Evolutionary conservation across 2,888 invertebrate genomes (phyloP), one percentile per base, ranked within the genome.

Genomic region (Limnephilus rhombicus): DNA sequence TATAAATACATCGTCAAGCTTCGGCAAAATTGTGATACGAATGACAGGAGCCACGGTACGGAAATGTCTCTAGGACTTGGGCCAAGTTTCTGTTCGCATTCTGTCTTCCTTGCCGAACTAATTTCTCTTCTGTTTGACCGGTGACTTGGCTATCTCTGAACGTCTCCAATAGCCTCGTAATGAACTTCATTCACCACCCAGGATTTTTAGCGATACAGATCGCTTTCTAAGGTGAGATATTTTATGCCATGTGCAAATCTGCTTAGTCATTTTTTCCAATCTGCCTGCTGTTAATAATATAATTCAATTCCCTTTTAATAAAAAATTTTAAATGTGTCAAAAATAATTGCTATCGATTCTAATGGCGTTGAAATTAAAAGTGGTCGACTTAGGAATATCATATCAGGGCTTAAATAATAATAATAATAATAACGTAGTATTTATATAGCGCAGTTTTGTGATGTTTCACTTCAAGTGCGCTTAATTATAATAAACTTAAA

Each of bases 11-110:
- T 37, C 83, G 83, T 83, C 83, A 83, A 83, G 83, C 83, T 37
- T 34, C 83, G 41, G 18, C 83, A 83, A 24, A 24, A 83, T 18
- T 83, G 37, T 83, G 37, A 31, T 83, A 45, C n/a, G 29, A 29
- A 45, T 86, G 86, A 86, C 49, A 49, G 86, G n/a, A 86, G 83
- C 83, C 83, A n/a, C 86, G 11, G 45, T 86, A 37, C 86, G 86
- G 86, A 86, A 86, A 86, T 86, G 86, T 86, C 86, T 86, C 86
- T 86, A 29, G 45, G 86, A 86, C 24, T 24, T 11, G 86, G 45
- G 86, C 86, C 86, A 86, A 86, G 45, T 83, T 37, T 83, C 37
- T 11, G 68, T 9, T 68, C 68, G 68, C 24, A 68, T 68, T 68
- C 68, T 68, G n/a, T 68, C 68, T 68, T 68, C 68, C 24, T n/a